Base-by-base conservation (phyloP, 2,113 vertebrate species). In the Dasyprocta punctata region DNA sequence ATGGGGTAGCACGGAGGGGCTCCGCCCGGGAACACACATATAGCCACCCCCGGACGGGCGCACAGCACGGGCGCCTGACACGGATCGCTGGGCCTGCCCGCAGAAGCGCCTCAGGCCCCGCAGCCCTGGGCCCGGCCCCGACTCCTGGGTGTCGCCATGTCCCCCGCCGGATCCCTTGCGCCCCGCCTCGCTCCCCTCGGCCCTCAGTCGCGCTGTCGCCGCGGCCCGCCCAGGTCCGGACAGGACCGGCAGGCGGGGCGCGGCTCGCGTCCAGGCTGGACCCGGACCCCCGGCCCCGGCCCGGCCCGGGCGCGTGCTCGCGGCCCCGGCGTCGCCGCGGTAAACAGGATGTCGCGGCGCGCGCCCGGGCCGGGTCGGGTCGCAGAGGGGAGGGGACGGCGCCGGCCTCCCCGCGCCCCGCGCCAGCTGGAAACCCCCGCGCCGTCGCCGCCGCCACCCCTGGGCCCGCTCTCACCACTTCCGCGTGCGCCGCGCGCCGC, bases 381-480 rank as follows among this genome's bases (percentile, higher is more conserved):
- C 24, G 22, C 22, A 69, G 54, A 54, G 16, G 54, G 54, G 52
- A 16, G 41, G 73, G 22, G 24, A 20, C 67, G 17, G 73, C 11
- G 24, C 41, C 41, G 73, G 73, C 73, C 73, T 47, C 86, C 78
- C 80, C 28, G 78, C 71, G 89, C 52, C 49, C 13, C 0, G n/a
- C 24, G 65, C n/a, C 82, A 9, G 71, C 75, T 47, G 88, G 86
- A 24, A 58, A 65, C 38, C 84, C 61, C 85, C 19, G 52, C 38
- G 73, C 96, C 10, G 73, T n/a, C n/a, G n/a, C n/a, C n/a, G 47
- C 47, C 47, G 56, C 36, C 36, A 28, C 67, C 38, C 60, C 96
- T 8, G 75, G 56, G 20, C 61, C 44, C 71, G 92, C 94, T 97
- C 98, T 98, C 98, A 98, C 98, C 97, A 98, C 98, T 98, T 98